A percentile compares a stretch with the other conserved stretches of the same genome.
These are phyloP conservation scores for Protonibea diacanthus DNA, from an alignment of 2,797 vertebrate genomes.

Conservation along the genomic window DNA sequence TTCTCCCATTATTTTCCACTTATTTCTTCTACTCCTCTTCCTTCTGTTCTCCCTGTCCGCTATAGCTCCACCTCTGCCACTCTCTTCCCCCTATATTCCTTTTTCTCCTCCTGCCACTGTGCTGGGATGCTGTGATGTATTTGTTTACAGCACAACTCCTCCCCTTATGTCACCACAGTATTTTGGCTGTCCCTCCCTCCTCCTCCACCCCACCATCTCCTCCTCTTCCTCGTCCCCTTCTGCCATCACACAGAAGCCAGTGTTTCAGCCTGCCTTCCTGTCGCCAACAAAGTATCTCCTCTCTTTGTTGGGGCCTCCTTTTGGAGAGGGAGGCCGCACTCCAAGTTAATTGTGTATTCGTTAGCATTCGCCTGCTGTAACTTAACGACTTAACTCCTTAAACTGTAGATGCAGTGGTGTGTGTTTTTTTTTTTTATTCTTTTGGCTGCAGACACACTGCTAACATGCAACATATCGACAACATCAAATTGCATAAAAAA, in stretches of 20 bases:
- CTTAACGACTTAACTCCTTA: constrained; percentile 79
- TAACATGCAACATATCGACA: neutral
- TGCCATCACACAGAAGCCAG: constrained; percentile 77
- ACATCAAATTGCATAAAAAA: neutral
- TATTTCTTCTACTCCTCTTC: neutral
- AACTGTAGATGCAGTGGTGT: constrained; percentile 55
- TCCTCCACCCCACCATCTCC: constrained; percentile 35
- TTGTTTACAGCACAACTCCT: constrained; percentile 71
- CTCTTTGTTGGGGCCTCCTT: constrained; percentile 76
- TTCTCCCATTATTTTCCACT: neutral
- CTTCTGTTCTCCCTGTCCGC: neutral
- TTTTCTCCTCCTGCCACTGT: constrained; percentile 28
- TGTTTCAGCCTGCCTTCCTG: constrained; percentile 80
- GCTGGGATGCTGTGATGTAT: constrained; percentile 63
- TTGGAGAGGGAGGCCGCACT: constrained; percentile 65
- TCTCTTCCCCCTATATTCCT: neutral
- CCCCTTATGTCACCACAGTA: constrained; percentile 41
- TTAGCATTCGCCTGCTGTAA: constrained; percentile 72
- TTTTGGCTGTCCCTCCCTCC: constrained; percentile 42
- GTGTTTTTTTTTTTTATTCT: constrained; percentile 8
- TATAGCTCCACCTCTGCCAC: neutral
- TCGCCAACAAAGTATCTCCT: constrained; percentile 80
- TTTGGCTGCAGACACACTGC: neutral
- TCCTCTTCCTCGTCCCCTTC: constrained; percentile 64
- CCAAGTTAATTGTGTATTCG: constrained; percentile 79